A percentile compares a stretch with the other conserved stretches of the same genome.
Evolutionary conservation across 35 echinoderm and acorn worm genomes (phyloP).

Genomic region (Ptychodera flava): DNA sequence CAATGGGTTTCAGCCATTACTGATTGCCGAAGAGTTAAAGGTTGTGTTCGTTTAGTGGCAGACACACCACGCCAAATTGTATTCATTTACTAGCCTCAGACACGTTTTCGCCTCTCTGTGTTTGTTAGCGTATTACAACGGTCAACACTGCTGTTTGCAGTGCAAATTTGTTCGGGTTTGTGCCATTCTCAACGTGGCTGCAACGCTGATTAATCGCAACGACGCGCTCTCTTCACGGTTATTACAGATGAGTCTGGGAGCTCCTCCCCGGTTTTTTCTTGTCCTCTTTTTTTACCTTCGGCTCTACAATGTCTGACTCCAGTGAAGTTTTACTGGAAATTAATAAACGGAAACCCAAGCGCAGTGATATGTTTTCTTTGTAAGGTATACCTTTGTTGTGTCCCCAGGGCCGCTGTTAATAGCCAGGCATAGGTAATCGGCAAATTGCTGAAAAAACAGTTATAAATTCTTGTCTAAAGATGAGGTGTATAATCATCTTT

Average conservation of each 20-base stretch:
- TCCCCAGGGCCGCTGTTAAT: not conserved
- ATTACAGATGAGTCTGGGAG: too few relatives aligned
- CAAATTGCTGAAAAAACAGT: too few relatives aligned
- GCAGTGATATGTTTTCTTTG: not conserved
- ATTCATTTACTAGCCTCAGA: not conserved
- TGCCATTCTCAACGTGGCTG: not conserved
- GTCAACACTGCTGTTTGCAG: not conserved
- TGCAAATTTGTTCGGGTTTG: not conserved
- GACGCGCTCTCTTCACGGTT: not conserved
- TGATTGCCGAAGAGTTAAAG: not conserved
- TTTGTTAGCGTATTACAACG: not conserved
- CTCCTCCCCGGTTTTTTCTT: not conserved
- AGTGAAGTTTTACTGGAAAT: not conserved
- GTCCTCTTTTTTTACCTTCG: too few relatives aligned
- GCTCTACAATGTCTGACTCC: not conserved
- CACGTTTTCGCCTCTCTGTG: not conserved
- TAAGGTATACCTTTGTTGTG: not conserved
- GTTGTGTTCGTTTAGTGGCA: not conserved
- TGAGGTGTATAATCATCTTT: too few relatives aligned
- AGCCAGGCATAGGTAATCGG: not conserved
- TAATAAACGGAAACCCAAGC: not conserved
- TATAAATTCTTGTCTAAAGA: too few relatives aligned
- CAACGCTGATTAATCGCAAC: not conserved
- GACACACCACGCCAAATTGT: not conserved
- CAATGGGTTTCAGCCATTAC: not conserved